Conservation (phyloP, 1,140 invertebrate genomes). For the Ganaspis sp. region DNA sequence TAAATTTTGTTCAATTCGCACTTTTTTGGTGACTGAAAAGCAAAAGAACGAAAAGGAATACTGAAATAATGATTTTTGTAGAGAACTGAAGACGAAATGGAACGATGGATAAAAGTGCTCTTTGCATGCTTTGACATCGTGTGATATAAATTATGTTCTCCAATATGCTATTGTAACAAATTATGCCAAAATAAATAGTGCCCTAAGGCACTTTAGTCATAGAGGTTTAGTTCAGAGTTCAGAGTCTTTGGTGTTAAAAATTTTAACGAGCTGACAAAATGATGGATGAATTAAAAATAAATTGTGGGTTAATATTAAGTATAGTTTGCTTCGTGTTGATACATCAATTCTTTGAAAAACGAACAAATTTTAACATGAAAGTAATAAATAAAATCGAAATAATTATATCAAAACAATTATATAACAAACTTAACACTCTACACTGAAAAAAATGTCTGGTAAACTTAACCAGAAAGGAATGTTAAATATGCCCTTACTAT, state of each 20-base stretch:
- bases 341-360: too few relatives aligned
- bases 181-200: slow-evolving; percentile 2
- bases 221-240: slow-evolving; percentile 3
- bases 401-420: too few relatives aligned
- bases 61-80: background rate
- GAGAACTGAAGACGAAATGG: background rate
- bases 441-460: too few relatives aligned
- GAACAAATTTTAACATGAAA: too few relatives aligned
- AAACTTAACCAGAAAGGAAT: too few relatives aligned
- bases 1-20: too few relatives aligned
- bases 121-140: background rate
- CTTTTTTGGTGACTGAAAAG: too few relatives aligned
- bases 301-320: background rate
- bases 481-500: too few relatives aligned
- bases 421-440: too few relatives aligned
- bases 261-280: slow-evolving; percentile 15
- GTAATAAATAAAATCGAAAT: too few relatives aligned
- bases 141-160: slow-evolving; percentile 10
- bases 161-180: background rate
- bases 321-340: too few relatives aligned
- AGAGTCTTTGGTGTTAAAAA: slow-evolving; percentile 13
- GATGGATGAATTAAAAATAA: slow-evolving; percentile 25
- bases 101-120: slow-evolving; percentile 5
- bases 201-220: slow-evolving; percentile 4
- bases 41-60: too few relatives aligned